Conservation (phyloP, 2,888 invertebrate genomes). For the Nowickia ferox region DNA sequence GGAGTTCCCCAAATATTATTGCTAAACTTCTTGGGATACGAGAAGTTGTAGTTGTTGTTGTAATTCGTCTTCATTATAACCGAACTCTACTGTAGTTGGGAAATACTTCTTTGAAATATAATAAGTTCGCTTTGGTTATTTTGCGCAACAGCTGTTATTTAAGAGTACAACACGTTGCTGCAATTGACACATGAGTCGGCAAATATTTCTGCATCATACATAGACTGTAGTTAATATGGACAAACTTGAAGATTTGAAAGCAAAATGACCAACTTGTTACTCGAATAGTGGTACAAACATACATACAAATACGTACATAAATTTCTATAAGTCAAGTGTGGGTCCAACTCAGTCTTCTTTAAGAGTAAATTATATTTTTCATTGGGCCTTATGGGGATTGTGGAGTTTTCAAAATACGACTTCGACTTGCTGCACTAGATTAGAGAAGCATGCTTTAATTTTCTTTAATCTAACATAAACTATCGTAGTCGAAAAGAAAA, state of each 20-base stretch:
- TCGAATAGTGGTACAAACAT: conserved; percentile 3
- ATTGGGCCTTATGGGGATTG: no score
- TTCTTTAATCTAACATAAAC: no score
- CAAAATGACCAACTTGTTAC: conserved; percentile 36
- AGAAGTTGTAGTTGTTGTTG: no score
- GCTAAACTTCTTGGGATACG: neutral
- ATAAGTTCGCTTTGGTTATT: conserved; percentile 38
- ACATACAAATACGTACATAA: neutral
- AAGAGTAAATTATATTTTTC: no score
- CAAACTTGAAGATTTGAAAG: conserved; percentile 47
- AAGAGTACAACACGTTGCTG: conserved; percentile 2
- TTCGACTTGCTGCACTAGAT: no score
- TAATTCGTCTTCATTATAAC: no score
- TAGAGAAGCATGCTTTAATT: no score
- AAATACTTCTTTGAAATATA: conserved; percentile 31
- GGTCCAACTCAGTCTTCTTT: no score
- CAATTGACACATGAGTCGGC: neutral
- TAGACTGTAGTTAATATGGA: conserved; percentile 12
- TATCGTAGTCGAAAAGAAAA: no score
- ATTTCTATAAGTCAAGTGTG: neutral
- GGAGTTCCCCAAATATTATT: no score
- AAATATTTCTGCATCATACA: neutral
- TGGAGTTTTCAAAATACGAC: no score
- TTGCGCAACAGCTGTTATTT: conserved; percentile 16
- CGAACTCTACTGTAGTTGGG: neutral